A percentile compares a stretch with the other conserved stretches of the same genome.
These are phyloP conservation scores for Isichthys henryi DNA, from an alignment of 2,113 vertebrate genomes.

Conservation along the genomic window DNA sequence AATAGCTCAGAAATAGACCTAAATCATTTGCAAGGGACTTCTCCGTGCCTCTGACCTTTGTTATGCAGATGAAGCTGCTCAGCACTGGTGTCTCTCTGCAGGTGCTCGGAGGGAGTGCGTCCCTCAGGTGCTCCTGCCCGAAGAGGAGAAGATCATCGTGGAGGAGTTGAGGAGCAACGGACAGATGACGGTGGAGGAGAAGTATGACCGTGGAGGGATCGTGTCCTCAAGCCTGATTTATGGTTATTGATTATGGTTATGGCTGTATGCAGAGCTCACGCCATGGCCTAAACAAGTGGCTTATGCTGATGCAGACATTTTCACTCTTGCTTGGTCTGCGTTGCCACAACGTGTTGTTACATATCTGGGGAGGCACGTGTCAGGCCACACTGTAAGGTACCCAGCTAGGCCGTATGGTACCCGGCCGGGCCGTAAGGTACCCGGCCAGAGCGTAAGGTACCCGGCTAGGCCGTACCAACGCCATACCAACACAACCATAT, in stretches of 20 bases:
- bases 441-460: too few relatives aligned
- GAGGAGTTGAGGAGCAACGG: conserved; percentile 94
- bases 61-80: background rate
- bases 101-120: conserved; percentile 80
- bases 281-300: background rate
- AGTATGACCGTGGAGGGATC: conserved; percentile 54
- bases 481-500: background rate
- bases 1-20: background rate
- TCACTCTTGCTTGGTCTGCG: background rate
- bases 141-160: conserved; percentile 94
- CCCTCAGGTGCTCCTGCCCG: conserved; percentile 86
- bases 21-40: background rate
- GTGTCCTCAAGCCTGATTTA: background rate
- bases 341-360: background rate
- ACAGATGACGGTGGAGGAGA: conserved; percentile 86
- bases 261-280: background rate
- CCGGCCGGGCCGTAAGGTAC: too few relatives aligned
- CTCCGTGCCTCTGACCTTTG: background rate
- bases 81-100: conserved; percentile 26
- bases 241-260: background rate
- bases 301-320: background rate
- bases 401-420: background rate
- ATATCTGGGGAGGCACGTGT: background rate
- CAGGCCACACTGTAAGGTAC: background rate
- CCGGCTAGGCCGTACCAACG: background rate